Conservation (phyloP, 2,113 vertebrate species). For the Syngnathus floridae region DNA sequence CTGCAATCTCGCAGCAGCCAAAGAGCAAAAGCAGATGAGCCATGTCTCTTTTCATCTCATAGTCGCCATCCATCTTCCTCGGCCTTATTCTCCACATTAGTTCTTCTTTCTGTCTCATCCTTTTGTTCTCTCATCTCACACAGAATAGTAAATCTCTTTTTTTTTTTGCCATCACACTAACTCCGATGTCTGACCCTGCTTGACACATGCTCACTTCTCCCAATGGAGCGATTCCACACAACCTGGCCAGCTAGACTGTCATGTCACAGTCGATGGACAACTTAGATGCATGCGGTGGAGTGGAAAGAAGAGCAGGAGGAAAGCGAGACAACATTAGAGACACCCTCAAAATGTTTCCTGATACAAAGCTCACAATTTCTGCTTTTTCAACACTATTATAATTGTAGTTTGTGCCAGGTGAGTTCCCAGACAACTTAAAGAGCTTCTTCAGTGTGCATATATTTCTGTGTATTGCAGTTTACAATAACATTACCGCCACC, state of each 20-base stretch:
- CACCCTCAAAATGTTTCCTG: not conserved
- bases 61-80: slow-evolving; percentile 43
- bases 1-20: slow-evolving; percentile 60
- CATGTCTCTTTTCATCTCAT: slow-evolving; percentile 57
- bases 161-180: slow-evolving; percentile 7
- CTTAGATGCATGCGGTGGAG: slow-evolving; percentile 34
- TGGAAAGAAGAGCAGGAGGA: slow-evolving; percentile 6
- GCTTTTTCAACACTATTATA: too few relatives aligned
- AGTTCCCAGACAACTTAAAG: too few relatives aligned
- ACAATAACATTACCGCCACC: too few relatives aligned
- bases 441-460: too few relatives aligned
- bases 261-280: slow-evolving; percentile 44
- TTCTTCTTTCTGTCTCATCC: slow-evolving; percentile 32
- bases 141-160: slow-evolving; percentile 21
- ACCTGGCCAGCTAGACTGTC: slow-evolving; percentile 21
- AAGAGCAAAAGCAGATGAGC: slow-evolving; percentile 64
- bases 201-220: slow-evolving; percentile 46
- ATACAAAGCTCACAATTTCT: too few relatives aligned
- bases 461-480: too few relatives aligned
- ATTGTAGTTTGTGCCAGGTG: too few relatives aligned
- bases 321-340: not conserved
- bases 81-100: slow-evolving; percentile 24
- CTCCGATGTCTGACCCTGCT: slow-evolving; percentile 39
- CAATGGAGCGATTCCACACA: slow-evolving; percentile 52
- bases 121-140: slow-evolving; percentile 43